Evolutionary conservation across 2,888 invertebrate species (phyloP), one percentile per base, ranked within the genome.

Genomic region (Anoncus sp.): DNA sequence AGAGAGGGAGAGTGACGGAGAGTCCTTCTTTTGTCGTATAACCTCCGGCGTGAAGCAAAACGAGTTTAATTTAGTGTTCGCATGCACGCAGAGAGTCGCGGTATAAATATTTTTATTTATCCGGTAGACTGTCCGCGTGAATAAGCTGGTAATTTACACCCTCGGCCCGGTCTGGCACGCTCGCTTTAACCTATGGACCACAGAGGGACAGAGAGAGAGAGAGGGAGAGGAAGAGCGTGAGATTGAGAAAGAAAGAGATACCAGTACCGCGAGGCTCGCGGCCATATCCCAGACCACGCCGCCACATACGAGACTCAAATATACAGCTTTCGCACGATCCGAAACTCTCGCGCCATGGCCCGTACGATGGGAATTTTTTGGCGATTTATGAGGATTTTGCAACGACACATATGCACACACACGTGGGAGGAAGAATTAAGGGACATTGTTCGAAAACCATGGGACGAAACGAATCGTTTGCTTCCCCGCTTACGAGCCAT

Each of bases 21-120:
- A 20, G 31, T 49, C 38, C 27, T 60, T 27, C 47, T 47, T 55
- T 38, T 47, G 66, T 66, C 53, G 55, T 65, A 70, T 63, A 57
- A 70, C 63, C 62, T 31, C 62, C 43, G 66, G 55, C 67, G 55
- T 18, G 69, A 78, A 79, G 79, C 78, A 79, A 80, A 80, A 76
- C 78, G 77, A 81, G 81, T 88, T 86, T 88, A 88, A 88, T 88
- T 88, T 87, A 88, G 85, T 88, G 85, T 86, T 86, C 83, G 85
- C 81, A 83, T 85, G 85, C 87, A 87, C 84, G 86, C 87, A 85
- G n/a, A n/a, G n/a, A n/a, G 85, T 78, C 82, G 81, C 82, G 84
- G 86, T 88, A 87, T 85, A 88, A 88, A 88, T 88, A 88, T 88
- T 88, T 87, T 88, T 87, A 88, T 88, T 88, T 87, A 87, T 88